Evolutionary conservation across 2,113 vertebrate genomes (phyloP).

Genomic region (Oncorhynchus mykiss): DNA sequence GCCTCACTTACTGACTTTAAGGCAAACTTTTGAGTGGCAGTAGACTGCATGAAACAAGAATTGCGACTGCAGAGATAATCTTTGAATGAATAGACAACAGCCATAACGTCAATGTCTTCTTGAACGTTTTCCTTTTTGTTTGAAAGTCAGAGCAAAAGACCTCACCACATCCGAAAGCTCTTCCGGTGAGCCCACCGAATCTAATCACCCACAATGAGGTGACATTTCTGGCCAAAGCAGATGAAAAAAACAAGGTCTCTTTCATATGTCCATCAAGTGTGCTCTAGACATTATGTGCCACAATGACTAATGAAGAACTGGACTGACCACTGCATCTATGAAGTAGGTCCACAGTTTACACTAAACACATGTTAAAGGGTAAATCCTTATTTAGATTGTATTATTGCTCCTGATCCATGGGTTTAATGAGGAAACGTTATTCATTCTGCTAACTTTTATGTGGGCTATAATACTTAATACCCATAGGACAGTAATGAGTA

Average conservation of each 20-base stretch:
- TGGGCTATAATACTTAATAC: too few species aligned
- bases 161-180: conserved; percentile 31
- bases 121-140: conserved; percentile 41
- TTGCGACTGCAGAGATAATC: neutral
- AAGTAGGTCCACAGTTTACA: conserved; percentile 43
- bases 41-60: neutral
- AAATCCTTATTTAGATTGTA: neutral
- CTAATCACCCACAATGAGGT: conserved; percentile 61
- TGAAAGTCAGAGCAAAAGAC: conserved; percentile 33
- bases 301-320: conserved; percentile 56
- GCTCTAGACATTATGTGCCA: conserved; percentile 49
- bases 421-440: neutral
- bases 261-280: conserved; percentile 62
- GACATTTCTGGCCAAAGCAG: conserved; percentile 56
- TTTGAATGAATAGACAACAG: conserved; percentile 37
- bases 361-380: too few species aligned
- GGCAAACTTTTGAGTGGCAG: too few species aligned
- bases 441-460: neutral
- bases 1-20: too few species aligned
- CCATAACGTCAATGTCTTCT: conserved; percentile 40
- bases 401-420: neutral
- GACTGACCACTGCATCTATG: conserved; percentile 23
- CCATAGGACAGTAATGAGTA: too few species aligned
- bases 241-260: conserved; percentile 47
- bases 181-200: conserved; percentile 63